Evolutionary conservation across 2,797 vertebrate species (phyloP).

Genomic region (Bradypodion ventrale): DNA sequence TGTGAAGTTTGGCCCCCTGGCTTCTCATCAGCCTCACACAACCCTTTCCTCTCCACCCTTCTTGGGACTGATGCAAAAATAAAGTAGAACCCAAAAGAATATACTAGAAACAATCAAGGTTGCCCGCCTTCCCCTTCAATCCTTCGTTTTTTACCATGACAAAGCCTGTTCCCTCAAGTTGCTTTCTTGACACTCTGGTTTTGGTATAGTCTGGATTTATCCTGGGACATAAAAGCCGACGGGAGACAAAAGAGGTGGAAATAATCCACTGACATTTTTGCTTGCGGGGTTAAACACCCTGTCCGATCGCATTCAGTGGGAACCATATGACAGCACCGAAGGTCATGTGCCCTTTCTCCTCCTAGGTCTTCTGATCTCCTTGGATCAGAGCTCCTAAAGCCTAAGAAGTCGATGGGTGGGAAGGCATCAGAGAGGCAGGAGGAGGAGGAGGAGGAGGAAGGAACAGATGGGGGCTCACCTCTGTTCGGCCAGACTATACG

Average conservation of each 20-base stretch:
- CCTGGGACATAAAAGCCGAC: conserved; percentile 45
- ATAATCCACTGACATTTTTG: conserved; percentile 66
- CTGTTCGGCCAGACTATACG: conserved; percentile 94
- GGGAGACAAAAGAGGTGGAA: conserved; percentile 69
- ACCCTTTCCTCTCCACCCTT: not conserved
- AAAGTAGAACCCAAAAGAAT: not conserved
- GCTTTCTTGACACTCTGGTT: not conserved
- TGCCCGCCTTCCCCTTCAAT: too few relatives aligned
- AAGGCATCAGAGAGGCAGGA: conserved; percentile 11
- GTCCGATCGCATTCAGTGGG: conserved; percentile 66
- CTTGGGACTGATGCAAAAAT: not conserved
- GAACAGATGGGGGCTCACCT: conserved; percentile 81
- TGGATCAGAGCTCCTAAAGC: not conserved
- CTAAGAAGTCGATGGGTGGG: conserved; percentile 26
- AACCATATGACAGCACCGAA: conserved; percentile 50
- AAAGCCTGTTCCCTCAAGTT: not conserved
- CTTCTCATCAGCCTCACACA: too few relatives aligned
- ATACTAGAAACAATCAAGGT: not conserved
- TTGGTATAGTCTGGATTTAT: not conserved
- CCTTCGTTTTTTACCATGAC: not conserved
- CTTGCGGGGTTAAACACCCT: conserved; percentile 64
- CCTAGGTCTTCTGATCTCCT: conserved; percentile 40
- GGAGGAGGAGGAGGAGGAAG: conserved; percentile 34
- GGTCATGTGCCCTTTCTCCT: conserved; percentile 48
- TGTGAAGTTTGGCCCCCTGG: too few relatives aligned